Percentiles rank a stretch among this genome's conserved stretches.
phyloP scores from a whole-genome alignment of 53 echinoderm and acorn worm species.

The Pentamera pediparva region DNA sequence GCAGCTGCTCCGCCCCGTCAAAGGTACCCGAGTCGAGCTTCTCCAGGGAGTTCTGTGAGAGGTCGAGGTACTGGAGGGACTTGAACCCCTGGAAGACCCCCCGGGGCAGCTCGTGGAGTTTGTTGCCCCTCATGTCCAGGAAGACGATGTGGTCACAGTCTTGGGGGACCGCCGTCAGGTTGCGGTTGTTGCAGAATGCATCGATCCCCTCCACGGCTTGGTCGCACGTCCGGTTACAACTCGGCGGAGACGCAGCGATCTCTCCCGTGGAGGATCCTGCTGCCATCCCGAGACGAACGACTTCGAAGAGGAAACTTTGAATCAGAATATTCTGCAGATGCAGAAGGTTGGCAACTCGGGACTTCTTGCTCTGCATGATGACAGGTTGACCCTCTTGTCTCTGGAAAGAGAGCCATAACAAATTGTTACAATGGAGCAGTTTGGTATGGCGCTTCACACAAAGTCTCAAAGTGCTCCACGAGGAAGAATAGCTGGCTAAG shows the following conservation, averaged over 20 bases:
- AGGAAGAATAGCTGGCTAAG: too few relatives aligned
- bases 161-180: conserved; percentile 15
- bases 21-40: conserved; percentile 28
- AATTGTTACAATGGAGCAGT: not conserved
- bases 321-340: not conserved
- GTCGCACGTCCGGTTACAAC: conserved; percentile 30
- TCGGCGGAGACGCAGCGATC: not conserved
- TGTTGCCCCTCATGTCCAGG: conserved; percentile 41
- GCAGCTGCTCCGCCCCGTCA: conserved; percentile 13
- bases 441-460: too few relatives aligned
- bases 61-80: conserved; percentile 40
- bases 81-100: conserved; percentile 27
- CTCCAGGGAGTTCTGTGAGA: conserved; percentile 26
- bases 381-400: not conserved
- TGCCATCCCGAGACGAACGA: not conserved
- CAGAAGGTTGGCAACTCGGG: not conserved
- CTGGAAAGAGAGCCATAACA: not conserved
- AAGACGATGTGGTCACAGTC: conserved; percentile 6
- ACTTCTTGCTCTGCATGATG: not conserved
- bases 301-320: not conserved
- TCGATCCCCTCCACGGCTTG: conserved; percentile 30
- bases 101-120: not conserved
- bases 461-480: too few relatives aligned
- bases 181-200: conserved; percentile 27
- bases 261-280: not conserved